Percentiles rank a stretch among this genome's conserved stretches.
Evolutionary conservation across 2,888 invertebrate species (phyloP).

Genomic region (Dicycla oo): DNA sequence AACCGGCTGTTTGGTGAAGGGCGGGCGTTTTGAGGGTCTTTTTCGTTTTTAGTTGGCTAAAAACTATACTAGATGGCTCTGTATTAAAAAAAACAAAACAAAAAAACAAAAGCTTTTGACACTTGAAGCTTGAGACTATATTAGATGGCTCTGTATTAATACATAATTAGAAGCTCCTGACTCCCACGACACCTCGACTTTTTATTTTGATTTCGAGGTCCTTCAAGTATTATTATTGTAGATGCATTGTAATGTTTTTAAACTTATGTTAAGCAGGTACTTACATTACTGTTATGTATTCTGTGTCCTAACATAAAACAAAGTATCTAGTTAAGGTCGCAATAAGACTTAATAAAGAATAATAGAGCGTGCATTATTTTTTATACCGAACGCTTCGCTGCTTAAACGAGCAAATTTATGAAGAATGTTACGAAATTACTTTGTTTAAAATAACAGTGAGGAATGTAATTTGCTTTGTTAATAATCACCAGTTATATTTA

Average conservation of each 20-base stretch:
- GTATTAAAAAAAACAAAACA: no score
- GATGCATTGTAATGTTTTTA: neutral
- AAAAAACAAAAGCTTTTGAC: no score
- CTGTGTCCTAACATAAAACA: neutral
- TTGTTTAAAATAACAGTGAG: slow-evolving; percentile 26
- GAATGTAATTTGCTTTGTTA: slow-evolving; percentile 35
- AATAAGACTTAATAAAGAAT: slow-evolving; percentile 21
- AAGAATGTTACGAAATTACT: slow-evolving; percentile 46
- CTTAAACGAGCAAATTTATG: neutral
- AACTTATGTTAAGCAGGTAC: neutral
- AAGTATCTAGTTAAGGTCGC: neutral
- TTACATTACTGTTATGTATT: neutral
- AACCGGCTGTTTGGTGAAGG: no score
- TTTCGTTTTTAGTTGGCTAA: no score
- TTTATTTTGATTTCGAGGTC: neutral
- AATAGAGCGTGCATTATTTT: slow-evolving; percentile 24
- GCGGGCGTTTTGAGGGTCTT: no score
- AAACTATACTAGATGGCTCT: no score
- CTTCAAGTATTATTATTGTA: no score
- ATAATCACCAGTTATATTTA: slow-evolving; percentile 23
- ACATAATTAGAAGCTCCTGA: no score
- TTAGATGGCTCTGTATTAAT: no score
- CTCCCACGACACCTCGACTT: neutral
- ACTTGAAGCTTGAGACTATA: no score
- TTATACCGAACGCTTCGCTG: slow-evolving; percentile 38